phyloP scores from a whole-genome alignment of 2,797 vertebrate genomes.

The Tragopan temminckii region DNA sequence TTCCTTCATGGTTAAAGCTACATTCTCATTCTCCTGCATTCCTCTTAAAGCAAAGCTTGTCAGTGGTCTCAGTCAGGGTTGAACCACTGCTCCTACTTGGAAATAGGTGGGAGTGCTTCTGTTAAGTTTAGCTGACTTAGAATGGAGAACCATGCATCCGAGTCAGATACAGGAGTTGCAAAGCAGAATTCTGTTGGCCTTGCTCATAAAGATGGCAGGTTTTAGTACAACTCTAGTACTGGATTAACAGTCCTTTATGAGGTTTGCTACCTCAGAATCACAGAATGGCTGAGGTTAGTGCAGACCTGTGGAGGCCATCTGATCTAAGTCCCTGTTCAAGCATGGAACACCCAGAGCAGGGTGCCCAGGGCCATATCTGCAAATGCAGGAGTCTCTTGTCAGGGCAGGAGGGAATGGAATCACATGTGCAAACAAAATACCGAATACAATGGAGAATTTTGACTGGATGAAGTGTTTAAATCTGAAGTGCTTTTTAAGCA shows the following conservation, averaged over 20 bases:
- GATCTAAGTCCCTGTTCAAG: not conserved
- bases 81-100: not conserved
- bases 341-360: not conserved
- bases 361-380: not conserved
- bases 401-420: not conserved
- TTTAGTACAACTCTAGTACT: not conserved
- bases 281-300: not conserved
- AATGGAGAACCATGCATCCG: rapidly evolving
- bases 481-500: not conserved
- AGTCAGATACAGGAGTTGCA: rapidly evolving
- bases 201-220: not conserved
- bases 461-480: not conserved
- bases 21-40: not conserved
- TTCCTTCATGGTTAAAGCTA: not conserved
- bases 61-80: rapidly evolving
- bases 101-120: rapidly evolving
- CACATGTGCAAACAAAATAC: not conserved
- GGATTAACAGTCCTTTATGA: not conserved
- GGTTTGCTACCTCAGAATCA: not conserved
- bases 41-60: not conserved
- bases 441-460: not conserved
- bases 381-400: not conserved
- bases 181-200: not conserved
- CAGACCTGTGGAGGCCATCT: not conserved
- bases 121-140: rapidly evolving